phyloP scores from a whole-genome alignment of 2,888 invertebrate genomes.

The Pyrrhosoma nymphula region DNA sequence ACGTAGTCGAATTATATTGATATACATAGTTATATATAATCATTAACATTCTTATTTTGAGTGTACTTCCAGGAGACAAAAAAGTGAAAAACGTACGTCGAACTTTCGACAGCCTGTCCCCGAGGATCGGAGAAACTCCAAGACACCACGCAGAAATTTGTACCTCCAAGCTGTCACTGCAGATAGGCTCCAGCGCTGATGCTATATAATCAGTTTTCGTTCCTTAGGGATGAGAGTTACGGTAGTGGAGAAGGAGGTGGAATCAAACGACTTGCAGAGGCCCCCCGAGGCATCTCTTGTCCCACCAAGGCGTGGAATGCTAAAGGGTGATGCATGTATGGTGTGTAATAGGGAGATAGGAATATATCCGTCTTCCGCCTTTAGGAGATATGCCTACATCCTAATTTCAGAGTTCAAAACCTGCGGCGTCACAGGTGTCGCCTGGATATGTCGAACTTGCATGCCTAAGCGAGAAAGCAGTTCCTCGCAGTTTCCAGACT shows the following conservation, averaged over 20 bases:
- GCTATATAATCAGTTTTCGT: background rate
- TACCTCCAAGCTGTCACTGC: background rate
- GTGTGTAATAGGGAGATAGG: background rate
- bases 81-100: no score
- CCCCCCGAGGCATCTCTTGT: background rate
- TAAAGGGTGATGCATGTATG: background rate
- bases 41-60: no score
- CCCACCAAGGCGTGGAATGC: background rate
- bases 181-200: background rate
- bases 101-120: background rate
- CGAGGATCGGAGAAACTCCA: background rate
- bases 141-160: background rate
- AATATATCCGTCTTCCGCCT: background rate
- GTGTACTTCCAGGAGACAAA: no score
- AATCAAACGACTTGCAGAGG: background rate
- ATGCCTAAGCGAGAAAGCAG: background rate
- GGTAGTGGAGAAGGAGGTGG: background rate
- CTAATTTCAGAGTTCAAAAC: background rate
- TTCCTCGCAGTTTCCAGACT: background rate
- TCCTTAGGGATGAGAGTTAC: background rate
- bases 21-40: no score
- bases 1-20: no score
- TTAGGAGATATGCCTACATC: background rate
- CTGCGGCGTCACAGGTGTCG: slow-evolving; percentile 2
- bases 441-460: background rate